phyloP scores from a whole-genome alignment of 2,113 vertebrate species.

The Podiceps cristatus region DNA sequence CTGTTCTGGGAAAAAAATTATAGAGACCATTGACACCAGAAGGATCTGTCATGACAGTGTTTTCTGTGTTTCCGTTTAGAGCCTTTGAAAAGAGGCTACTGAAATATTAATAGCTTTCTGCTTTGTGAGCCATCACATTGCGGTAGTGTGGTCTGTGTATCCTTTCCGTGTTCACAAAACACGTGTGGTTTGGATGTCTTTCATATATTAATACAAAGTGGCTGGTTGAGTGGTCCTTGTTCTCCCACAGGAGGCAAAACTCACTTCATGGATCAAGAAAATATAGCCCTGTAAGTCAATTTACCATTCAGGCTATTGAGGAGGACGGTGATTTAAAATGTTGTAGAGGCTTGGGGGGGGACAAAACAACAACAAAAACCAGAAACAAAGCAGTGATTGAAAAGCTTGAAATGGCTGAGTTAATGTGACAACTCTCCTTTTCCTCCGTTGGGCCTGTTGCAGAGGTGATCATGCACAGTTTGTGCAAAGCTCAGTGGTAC shows the following conservation, averaged over 20 bases:
- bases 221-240: neutral
- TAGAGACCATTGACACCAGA: neutral
- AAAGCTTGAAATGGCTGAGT: conserved; percentile 4
- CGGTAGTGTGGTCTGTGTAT: neutral
- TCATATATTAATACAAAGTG: conserved; percentile 44
- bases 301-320: neutral
- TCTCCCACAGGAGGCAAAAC: conserved; percentile 33
- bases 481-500: neutral
- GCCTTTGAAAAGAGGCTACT: conserved; percentile 7
- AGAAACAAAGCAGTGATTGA: neutral
- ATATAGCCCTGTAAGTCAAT: neutral
- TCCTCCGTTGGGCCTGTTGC: neutral
- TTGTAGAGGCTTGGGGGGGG: neutral
- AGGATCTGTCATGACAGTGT: neutral
- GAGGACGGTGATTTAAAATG: conserved; percentile 6
- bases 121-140: conserved; percentile 8
- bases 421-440: neutral
- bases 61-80: neutral
- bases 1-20: neutral
- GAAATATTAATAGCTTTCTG: conserved; percentile 45
- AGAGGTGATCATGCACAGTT: neutral
- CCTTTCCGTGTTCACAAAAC: neutral
- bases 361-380: no score
- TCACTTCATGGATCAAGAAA: conserved; percentile 15
- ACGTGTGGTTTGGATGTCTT: conserved; percentile 18